These are phyloP conservation scores for Ameiurus melas DNA, from an alignment of 2,113 vertebrate species.

Conservation along the genomic window DNA sequence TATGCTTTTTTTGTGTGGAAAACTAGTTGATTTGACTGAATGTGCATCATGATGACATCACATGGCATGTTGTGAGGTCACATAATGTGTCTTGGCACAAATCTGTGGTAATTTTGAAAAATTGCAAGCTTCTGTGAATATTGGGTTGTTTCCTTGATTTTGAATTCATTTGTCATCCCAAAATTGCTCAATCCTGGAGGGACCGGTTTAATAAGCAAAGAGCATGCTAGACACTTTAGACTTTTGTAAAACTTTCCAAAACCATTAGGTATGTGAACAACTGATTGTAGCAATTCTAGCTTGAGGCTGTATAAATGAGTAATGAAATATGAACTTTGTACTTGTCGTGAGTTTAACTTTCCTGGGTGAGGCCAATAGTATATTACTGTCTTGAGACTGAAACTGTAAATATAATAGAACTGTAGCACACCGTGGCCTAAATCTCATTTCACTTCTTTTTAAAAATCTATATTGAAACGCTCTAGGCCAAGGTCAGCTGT, in stretches of 20 bases:
- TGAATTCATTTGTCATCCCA: too few species aligned
- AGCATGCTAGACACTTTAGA: neutral
- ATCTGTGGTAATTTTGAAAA: too few species aligned
- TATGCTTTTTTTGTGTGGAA: too few species aligned
- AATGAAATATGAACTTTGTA: neutral
- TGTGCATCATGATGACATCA: too few species aligned
- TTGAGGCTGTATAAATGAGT: neutral
- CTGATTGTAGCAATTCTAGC: neutral
- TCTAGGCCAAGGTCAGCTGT: neutral
- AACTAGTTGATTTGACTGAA: too few species aligned
- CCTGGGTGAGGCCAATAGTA: neutral
- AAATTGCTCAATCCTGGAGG: too few species aligned
- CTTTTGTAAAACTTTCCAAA: neutral
- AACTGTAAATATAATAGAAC: neutral
- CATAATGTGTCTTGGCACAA: too few species aligned
- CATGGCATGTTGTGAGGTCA: too few species aligned
- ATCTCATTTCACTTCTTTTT: slow-evolving; percentile 8
- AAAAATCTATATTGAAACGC: neutral
- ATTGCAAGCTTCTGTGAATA: too few species aligned
- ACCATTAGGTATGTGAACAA: neutral
- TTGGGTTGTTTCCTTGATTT: too few species aligned
- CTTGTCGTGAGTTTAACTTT: neutral
- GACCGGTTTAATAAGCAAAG: neutral
- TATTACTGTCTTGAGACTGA: neutral
- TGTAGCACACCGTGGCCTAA: neutral